Evolutionary conservation across 1,140 invertebrate species (phyloP).

Genomic region (Pogonus chalceus): DNA sequence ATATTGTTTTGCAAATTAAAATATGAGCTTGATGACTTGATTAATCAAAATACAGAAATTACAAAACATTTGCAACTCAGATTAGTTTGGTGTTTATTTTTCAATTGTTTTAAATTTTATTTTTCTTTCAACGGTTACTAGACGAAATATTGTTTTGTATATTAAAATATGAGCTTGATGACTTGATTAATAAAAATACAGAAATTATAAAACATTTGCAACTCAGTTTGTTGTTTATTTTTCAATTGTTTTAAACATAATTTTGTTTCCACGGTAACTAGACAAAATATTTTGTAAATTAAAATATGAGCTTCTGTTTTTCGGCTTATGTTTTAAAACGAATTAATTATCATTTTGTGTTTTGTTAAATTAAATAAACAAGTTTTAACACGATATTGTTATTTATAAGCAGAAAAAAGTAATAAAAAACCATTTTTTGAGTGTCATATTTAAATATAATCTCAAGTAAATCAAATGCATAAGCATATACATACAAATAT

Average conservation of each 20-base stretch:
- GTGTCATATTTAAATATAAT: no score
- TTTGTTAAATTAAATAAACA: no score
- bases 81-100: neutral
- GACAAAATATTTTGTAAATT: neutral
- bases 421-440: no score
- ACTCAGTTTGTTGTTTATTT: neutral
- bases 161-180: neutral
- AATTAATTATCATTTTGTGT: no score
- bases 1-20: neutral
- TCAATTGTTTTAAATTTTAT: neutral
- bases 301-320: neutral
- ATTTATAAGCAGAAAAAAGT: no score
- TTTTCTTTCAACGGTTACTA: neutral
- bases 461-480: no score
- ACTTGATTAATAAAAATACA: neutral
- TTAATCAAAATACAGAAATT: neutral
- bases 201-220: no score
- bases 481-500: no score
- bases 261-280: neutral
- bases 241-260: neutral
- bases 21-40: neutral
- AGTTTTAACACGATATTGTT: no score
- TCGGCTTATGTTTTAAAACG: no score
- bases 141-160: neutral
- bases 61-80: no score